These are phyloP conservation scores for Marasmarcha lunaedactyla DNA, from an alignment of 2,888 invertebrate genomes.

Conservation along the genomic window DNA sequence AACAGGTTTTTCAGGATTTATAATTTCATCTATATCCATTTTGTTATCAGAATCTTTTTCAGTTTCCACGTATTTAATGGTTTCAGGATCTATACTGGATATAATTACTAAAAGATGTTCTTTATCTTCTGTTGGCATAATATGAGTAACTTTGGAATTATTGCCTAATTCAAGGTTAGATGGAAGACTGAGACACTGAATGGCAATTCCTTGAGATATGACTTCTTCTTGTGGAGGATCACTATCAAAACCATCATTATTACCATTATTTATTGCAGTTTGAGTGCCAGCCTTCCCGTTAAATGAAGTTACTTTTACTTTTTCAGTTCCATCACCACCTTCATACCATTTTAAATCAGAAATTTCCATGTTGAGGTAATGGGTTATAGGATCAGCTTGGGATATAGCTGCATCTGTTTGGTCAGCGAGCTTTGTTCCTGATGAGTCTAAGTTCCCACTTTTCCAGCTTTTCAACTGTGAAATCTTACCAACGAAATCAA, in stretches of 20 bases:
- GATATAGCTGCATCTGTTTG: conserved; percentile 49
- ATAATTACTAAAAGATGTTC: conserved; percentile 75
- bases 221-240: conserved; percentile 53
- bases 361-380: conserved; percentile 57
- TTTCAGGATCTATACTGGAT: conserved; percentile 43
- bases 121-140: conserved; percentile 78
- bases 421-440: conserved; percentile 51
- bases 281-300: conserved; percentile 47
- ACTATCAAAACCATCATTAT: conserved; percentile 63
- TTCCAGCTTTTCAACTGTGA: conserved; percentile 59
- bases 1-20: conserved; percentile 31
- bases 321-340: conserved; percentile 47
- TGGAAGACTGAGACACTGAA: conserved; percentile 72
- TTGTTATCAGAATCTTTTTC: conserved; percentile 48
- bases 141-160: conserved; percentile 70
- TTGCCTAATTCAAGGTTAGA: conserved; percentile 51
- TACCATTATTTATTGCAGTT: conserved; percentile 41
- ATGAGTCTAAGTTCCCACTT: conserved; percentile 45
- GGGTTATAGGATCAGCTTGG: conserved; percentile 43
- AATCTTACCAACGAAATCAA: conserved; percentile 55
- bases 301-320: conserved; percentile 42
- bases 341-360: conserved; percentile 60
- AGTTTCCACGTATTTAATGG: conserved; percentile 37
- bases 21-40: conserved; percentile 53
- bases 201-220: conserved; percentile 55